Evolutionary conservation across 1,140 invertebrate species (phyloP).

Genomic region (Brachystomella parvula): DNA sequence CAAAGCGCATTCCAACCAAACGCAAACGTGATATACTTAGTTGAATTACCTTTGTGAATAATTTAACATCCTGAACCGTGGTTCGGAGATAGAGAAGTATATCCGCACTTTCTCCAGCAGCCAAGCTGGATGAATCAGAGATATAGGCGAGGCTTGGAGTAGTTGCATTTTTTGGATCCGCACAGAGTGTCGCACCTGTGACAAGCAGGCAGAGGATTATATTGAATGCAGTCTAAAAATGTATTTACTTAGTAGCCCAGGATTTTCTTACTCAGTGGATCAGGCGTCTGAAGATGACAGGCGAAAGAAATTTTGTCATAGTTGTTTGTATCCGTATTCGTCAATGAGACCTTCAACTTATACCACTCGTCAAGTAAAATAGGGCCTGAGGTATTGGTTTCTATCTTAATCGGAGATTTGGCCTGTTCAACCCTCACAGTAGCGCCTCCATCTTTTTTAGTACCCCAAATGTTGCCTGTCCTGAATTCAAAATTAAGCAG

Average conservation of each 20-base stretch:
- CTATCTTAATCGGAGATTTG: slow-evolving; percentile 21
- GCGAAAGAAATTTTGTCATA: slow-evolving; percentile 22
- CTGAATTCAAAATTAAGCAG: neutral
- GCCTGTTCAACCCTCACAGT: slow-evolving; percentile 24
- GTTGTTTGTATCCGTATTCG: slow-evolving; percentile 31
- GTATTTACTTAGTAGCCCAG: neutral
- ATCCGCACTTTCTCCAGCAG: neutral
- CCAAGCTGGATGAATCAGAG: slow-evolving; percentile 13
- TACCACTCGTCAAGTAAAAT: slow-evolving; percentile 39
- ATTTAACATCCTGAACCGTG: no score
- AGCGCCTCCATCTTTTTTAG: neutral
- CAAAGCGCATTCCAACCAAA: slow-evolving; percentile 1
- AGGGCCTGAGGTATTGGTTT: slow-evolving; percentile 23
- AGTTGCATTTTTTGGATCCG: slow-evolving; percentile 3
- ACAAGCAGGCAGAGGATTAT: neutral
- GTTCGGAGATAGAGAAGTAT: slow-evolving; percentile 21
- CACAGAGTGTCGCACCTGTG: neutral
- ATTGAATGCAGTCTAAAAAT: neutral
- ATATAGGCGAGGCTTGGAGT: neutral
- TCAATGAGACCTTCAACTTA: slow-evolving; percentile 31
- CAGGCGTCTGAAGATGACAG: slow-evolving; percentile 8
- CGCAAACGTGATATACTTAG: neutral
- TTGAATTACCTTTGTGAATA: no score
- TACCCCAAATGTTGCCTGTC: neutral
- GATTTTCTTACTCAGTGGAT: slow-evolving; percentile 19